These are phyloP conservation scores for Microtus ochrogaster DNA, from an alignment of 2,113 vertebrate genomes.

Conservation along the genomic window DNA sequence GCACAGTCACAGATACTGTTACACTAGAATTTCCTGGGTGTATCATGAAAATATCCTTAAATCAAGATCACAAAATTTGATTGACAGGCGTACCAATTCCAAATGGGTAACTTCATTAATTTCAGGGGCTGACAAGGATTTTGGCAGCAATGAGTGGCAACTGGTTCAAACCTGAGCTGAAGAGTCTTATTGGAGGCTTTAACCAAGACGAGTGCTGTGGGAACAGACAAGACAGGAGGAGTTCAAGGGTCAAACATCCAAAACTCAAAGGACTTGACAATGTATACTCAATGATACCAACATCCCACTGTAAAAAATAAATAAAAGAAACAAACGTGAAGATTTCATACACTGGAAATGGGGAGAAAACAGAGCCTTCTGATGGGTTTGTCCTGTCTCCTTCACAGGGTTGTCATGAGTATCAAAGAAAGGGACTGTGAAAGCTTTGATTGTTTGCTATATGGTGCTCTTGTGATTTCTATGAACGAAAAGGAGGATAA, in stretches of 20 bases:
- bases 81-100: background rate
- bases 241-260: constrained; percentile 23
- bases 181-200: background rate
- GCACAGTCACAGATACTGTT: background rate
- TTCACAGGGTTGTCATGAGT: constrained; percentile 23
- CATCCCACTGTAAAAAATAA: background rate
- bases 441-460: constrained; percentile 54
- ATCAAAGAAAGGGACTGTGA: constrained; percentile 37
- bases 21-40: background rate
- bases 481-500: constrained; percentile 19
- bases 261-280: constrained; percentile 34
- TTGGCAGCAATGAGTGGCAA: background rate
- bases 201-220: background rate
- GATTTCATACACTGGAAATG: background rate
- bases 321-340: background rate
- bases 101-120: background rate
- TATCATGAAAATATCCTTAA: background rate
- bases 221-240: background rate
- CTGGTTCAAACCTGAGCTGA: background rate
- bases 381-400: constrained; percentile 29
- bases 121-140: constrained; percentile 18
- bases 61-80: background rate
- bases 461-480: constrained; percentile 53
- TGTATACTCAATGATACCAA: background rate
- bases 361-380: background rate